Base-by-base conservation (phyloP, 2,797 vertebrate genomes). In the Champsocephalus gunnari region DNA sequence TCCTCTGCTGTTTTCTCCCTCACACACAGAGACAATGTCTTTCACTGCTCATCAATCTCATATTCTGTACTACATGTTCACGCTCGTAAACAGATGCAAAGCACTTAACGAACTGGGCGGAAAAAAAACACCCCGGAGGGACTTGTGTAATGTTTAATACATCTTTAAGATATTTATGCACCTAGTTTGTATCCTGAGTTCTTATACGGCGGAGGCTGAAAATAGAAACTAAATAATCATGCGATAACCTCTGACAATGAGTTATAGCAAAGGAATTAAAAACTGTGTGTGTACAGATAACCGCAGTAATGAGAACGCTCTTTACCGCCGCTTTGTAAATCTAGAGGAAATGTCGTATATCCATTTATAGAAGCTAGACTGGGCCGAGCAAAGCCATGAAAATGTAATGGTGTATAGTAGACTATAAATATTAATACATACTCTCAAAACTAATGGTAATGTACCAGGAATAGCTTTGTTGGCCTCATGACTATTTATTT, bases 381-480 rank as follows among this genome's bases (percentile, higher is more conserved):
- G 75, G 79, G 51, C 61, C 54, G 38, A 80, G 59, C 50, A 21
- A 79, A 83, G 73, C 50, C 62, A 69, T 73, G 71, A 77, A 81
- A 90, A 87, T 84, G 72, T 56, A 75, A 84, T 61, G 66, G 45
- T 79, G 79, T 70, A 72, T 87, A 89, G 80, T 81, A 85, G 67
- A 80, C 75, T 85, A 90, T 93, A 85, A 92, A 93, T 85, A 91
- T 93, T 92, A 87, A 93, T 90, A 75, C 77, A 68, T 60, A 76
- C 73, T 81, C 78, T 76, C 82, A 80, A 75, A 74, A 71, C 71
- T 77, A 85, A 88, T 80, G 54, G 72, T 58, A 82, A 81, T 76
- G 72, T 75, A 66, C 63, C 65, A 84, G 71, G 71, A 83, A 84
- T 80, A 84, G 70, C 78, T 84, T 86, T 82, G 77, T 83, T 86